Evolutionary conservation across 2,888 invertebrate genomes (phyloP), one percentile per base, ranked within the genome.

Genomic region (Mesopsocus fuscifrons): DNA sequence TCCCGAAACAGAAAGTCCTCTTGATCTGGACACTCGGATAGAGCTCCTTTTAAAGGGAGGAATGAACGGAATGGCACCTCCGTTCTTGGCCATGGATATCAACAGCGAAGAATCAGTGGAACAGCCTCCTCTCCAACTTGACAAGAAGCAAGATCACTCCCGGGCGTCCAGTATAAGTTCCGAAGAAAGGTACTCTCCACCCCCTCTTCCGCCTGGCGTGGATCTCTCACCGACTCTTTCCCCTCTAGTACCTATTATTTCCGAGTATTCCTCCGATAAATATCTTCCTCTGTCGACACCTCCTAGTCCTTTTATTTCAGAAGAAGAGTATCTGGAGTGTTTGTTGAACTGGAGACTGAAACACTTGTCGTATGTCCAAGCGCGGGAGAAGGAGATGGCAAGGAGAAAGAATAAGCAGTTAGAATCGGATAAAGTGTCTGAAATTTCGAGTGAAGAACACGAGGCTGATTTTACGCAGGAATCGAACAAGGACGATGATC

Each of bases 41-140:
- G 88, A 91, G 26, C 72, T 91, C 69, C 64, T 95, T 51, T 69
- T 94, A 48, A 85, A 85, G 55, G 83, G 83, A 16, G 84, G 79
- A 46, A 15, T 47, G 49, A 23, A n/a, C n/a, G n/a, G n/a, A n/a
- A n/a, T n/a, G n/a, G n/a, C n/a, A n/a, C 26, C 26, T 9, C 6
- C 6, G 6, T 26, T 26, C 26, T 11, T 26, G 8, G 26, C 26
- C 6, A 26, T 26, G 26, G 26, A 26, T 26, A 11, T 26, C 6
- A 26, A 26, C 26, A 26, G 11, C 11, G 26, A 26, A 9, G 26
- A 11, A 26, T 6, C 6, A 9, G 26, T 9, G 11, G 11, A 26
- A 9, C 11, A 6, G 26, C 6, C 6, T 6, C 26, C 6, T 11
- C 11, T 11, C 11, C 26, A 26, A 26, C 8, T 9, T 9, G 26